phyloP scores from a whole-genome alignment of 2,888 invertebrate genomes.

The Drosophila anceps region DNA sequence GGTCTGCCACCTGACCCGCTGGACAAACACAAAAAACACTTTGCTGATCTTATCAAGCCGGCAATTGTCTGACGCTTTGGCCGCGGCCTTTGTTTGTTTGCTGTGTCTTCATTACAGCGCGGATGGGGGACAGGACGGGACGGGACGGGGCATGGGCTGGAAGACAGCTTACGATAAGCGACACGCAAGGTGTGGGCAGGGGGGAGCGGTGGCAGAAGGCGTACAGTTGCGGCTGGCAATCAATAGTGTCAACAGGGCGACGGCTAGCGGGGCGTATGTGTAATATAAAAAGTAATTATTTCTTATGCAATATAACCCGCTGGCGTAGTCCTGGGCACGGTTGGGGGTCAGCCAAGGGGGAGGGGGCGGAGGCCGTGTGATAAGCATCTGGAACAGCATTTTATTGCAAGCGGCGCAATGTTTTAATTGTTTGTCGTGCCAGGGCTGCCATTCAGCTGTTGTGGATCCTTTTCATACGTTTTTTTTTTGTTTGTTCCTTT shows the following conservation, averaged over 20 bases:
- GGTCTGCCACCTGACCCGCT: conserved; percentile 29
- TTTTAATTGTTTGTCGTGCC: conserved; percentile 79
- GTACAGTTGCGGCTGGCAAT: conserved; percentile 53
- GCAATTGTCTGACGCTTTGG: conserved; percentile 78
- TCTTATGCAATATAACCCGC: conserved; percentile 73
- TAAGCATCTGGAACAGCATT: conserved; percentile 79
- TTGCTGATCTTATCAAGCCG: conserved; percentile 71
- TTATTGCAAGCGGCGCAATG: conserved; percentile 76
- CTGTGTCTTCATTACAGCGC: conserved; percentile 70
- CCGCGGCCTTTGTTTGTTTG: conserved; percentile 56
- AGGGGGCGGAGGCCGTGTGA: conserved; percentile 34
- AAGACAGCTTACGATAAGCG: conserved; percentile 62
- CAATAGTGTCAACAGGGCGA: conserved; percentile 69
- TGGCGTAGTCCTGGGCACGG: not conserved
- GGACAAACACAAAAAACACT: conserved; percentile 38
- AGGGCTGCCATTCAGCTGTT: conserved; percentile 59
- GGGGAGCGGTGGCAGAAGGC: not conserved
- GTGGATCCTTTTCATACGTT: conserved; percentile 6
- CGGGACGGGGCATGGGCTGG: not conserved
- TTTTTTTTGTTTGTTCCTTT: conserved; percentile 1
- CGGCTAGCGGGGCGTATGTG: conserved; percentile 69
- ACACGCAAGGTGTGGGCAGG: conserved; percentile 63
- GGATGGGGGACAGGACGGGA: too few relatives aligned
- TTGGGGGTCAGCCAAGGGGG: not conserved
- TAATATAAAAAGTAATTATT: conserved; percentile 81